phyloP scores from a whole-genome alignment of 2,113 vertebrate species.

The Aptenodytes forsteri region DNA sequence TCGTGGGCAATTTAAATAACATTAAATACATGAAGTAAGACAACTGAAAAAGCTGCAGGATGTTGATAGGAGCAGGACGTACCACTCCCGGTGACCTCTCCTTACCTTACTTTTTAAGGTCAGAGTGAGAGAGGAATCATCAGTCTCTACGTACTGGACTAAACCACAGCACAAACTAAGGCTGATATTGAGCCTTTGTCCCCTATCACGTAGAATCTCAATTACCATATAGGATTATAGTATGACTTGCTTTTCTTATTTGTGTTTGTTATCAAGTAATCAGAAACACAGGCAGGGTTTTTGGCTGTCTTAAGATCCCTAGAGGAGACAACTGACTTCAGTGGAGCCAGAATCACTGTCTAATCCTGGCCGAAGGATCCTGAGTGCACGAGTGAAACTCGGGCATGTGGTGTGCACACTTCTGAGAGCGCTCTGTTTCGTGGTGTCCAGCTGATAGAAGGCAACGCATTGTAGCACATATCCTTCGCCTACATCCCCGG shows the following conservation, averaged over 20 bases:
- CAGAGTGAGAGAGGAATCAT: background rate
- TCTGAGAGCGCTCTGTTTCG: fast-evolving
- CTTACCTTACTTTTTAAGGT: background rate
- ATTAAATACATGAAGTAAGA: background rate
- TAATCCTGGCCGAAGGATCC: background rate
- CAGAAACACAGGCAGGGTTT: background rate
- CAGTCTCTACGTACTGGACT: background rate
- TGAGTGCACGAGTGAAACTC: fast-evolving
- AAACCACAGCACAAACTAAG: background rate
- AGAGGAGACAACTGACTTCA: background rate
- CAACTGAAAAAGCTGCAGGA: background rate
- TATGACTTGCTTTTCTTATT: background rate
- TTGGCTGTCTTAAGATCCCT: background rate
- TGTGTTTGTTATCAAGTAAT: background rate
- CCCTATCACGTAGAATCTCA: background rate
- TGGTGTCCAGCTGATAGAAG: background rate
- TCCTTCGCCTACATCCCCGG: background rate
- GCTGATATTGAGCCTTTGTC: background rate
- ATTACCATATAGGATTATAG: background rate
- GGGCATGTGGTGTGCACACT: fast-evolving
- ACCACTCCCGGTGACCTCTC: background rate
- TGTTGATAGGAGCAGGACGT: background rate
- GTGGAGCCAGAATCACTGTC: background rate
- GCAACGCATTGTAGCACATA: fast-evolving
- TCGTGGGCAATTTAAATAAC: background rate